These are phyloP conservation scores for Petrocephalus microphthalmus DNA, from an alignment of 2,113 vertebrate species.

Conservation along the genomic window DNA sequence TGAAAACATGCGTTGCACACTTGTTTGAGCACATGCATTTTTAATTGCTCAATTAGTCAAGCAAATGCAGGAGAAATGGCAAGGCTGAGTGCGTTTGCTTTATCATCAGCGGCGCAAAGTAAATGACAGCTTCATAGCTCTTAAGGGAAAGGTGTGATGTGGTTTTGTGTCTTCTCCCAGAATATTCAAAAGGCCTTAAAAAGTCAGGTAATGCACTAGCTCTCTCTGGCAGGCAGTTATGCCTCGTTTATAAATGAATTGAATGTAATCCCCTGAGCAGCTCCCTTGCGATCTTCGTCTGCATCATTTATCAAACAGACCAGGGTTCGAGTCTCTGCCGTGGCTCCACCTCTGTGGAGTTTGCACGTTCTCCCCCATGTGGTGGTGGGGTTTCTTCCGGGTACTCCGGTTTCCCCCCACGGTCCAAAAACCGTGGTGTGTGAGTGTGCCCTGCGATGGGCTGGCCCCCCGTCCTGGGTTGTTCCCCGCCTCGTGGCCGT, in stretches of 20 bases:
- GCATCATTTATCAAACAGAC: not conserved
- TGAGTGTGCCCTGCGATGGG: not conserved
- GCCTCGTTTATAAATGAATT: not conserved
- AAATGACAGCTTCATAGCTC: not conserved
- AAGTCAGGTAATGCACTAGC: not conserved
- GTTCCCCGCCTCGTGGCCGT: too few species aligned
- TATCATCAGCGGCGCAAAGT: not conserved
- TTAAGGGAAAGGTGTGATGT: not conserved
- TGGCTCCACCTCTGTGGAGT: not conserved
- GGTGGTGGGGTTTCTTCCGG: not conserved
- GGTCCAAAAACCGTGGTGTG: too few species aligned
- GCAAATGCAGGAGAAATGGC: not conserved
- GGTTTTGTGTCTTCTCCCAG: not conserved
- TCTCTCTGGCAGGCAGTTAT: not conserved
- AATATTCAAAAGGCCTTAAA: not conserved
- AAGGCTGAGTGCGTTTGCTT: not conserved
- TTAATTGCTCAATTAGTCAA: not conserved
- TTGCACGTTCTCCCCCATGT: not conserved
- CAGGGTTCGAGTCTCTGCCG: not conserved
- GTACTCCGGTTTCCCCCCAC: too few species aligned
- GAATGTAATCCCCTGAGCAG: not conserved
- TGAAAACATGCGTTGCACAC: not conserved
- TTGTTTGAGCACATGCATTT: not conserved
- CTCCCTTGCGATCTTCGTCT: not conserved
- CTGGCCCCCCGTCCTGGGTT: not conserved